These are phyloP conservation scores for Ischnura elegans DNA, from an alignment of 2,888 invertebrate genomes.

Conservation along the genomic window DNA sequence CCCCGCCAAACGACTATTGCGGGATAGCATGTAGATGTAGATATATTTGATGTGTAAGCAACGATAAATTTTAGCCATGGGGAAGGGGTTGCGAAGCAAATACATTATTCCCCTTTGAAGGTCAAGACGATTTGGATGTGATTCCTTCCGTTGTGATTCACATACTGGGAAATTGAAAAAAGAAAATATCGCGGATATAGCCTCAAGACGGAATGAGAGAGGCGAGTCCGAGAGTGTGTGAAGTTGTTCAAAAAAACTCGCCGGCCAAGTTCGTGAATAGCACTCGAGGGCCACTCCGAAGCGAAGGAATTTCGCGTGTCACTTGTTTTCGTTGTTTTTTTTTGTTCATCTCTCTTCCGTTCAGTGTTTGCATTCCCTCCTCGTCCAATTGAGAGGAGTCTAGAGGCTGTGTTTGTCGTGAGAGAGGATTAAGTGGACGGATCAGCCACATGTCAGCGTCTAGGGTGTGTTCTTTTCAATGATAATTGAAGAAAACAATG, in stretches of 20 bases:
- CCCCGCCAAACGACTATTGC: too few species aligned
- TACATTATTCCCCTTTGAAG: neutral
- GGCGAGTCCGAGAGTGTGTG: neutral
- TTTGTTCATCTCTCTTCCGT: neutral
- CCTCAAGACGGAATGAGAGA: neutral
- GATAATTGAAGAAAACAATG: too few species aligned
- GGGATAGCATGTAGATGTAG: too few species aligned
- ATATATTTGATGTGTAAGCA: too few species aligned
- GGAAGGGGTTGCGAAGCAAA: neutral
- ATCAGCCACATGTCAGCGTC: too few species aligned
- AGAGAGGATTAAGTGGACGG: neutral
- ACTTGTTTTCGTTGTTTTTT: neutral
- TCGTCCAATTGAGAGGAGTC: neutral
- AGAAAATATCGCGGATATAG: too few species aligned
- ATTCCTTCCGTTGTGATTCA: neutral
- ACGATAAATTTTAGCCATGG: too few species aligned
- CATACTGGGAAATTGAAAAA: too few species aligned
- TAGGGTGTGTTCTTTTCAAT: too few species aligned
- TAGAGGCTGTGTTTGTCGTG: neutral
- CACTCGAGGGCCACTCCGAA: neutral
- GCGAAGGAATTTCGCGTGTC: neutral
- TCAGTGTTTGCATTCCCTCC: neutral
- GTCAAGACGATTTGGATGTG: neutral
- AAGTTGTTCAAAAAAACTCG: neutral
- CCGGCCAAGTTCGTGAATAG: neutral